phyloP scores from a whole-genome alignment of 2,113 vertebrate genomes.

The Galeopterus variegatus region DNA sequence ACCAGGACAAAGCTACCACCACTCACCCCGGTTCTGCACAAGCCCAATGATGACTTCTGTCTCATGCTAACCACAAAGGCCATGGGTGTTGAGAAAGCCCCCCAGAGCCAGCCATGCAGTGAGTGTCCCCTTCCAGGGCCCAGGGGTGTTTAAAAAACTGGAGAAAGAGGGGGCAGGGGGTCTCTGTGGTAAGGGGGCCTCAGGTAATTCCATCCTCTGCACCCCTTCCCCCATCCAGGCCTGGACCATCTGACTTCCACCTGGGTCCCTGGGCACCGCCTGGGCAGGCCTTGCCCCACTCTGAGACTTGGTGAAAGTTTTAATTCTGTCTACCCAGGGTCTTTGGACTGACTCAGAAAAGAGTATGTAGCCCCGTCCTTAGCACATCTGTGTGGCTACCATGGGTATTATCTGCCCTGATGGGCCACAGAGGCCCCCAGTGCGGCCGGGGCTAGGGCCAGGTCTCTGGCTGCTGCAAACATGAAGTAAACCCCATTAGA shows the following conservation, averaged over 20 bases:
- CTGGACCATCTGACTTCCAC: neutral
- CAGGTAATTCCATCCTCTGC: neutral
- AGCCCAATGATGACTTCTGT: constrained; percentile 33
- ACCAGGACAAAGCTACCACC: constrained; percentile 38
- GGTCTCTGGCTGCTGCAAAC: neutral
- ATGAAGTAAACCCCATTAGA: neutral
- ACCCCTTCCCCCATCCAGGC: neutral
- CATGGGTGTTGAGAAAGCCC: constrained; percentile 71
- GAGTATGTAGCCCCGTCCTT: neutral
- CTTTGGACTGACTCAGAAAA: neutral
- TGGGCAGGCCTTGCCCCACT: neutral
- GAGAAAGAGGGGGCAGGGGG: neutral
- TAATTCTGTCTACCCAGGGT: neutral
- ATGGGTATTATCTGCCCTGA: neutral
- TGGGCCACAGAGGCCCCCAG: no score
- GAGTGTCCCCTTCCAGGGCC: constrained; percentile 46
- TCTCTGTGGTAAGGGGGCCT: neutral
- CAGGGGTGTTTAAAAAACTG: neutral
- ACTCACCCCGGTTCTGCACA: neutral
- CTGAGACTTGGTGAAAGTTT: neutral
- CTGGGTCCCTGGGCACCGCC: neutral
- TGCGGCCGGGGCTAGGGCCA: no score
- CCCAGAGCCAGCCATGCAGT: constrained; percentile 73
- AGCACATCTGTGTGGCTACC: neutral
- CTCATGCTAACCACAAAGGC: constrained; percentile 75